Percentiles rank a stretch among this genome's conserved stretches.
Conservation (phyloP, 1,140 invertebrate species). For the Agraylea sexmaculata region DNA sequence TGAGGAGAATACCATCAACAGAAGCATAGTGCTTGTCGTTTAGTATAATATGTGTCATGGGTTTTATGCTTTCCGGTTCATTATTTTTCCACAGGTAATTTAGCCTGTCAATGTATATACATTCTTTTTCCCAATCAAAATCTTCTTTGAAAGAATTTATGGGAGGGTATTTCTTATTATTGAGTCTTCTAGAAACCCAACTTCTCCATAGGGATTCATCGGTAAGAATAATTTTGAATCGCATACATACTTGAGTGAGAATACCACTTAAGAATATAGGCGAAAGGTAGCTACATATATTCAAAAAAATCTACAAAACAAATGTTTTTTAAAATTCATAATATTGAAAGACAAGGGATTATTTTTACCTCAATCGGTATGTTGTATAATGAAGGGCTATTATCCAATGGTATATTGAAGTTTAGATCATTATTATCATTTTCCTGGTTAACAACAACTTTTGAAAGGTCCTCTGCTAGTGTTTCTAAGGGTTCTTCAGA, state of each 20-base stretch:
- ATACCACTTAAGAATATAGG: constrained; percentile 31
- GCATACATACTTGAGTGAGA: constrained; percentile 31
- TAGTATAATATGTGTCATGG: constrained; percentile 30
- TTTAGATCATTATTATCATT: too few relatives aligned
- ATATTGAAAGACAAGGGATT: too few relatives aligned
- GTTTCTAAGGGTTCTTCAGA: too few relatives aligned
- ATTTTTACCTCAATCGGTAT: too few relatives aligned
- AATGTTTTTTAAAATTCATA: too few relatives aligned
- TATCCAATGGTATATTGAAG: too few relatives aligned
- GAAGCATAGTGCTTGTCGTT: constrained; percentile 37
- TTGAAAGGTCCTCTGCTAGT: too few relatives aligned
- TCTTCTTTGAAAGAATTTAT: constrained; percentile 25
- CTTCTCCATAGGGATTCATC: constrained; percentile 35
- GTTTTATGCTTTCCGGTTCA: too few relatives aligned
- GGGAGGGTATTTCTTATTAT: constrained; percentile 27
- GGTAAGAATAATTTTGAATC: constrained; percentile 34
- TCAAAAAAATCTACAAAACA: constrained; percentile 34
- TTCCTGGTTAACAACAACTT: too few relatives aligned
- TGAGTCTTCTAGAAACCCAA: constrained; percentile 32
- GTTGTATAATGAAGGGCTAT: too few relatives aligned
- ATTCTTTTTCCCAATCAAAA: constrained; percentile 32
- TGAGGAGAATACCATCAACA: constrained; percentile 35
- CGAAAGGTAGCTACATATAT: constrained; percentile 37
- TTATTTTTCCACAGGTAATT: constrained; percentile 32
- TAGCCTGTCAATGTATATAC: constrained; percentile 31